These are phyloP conservation scores for Taphrorychus bicolor DNA, from an alignment of 2,888 invertebrate species.

Conservation along the genomic window DNA sequence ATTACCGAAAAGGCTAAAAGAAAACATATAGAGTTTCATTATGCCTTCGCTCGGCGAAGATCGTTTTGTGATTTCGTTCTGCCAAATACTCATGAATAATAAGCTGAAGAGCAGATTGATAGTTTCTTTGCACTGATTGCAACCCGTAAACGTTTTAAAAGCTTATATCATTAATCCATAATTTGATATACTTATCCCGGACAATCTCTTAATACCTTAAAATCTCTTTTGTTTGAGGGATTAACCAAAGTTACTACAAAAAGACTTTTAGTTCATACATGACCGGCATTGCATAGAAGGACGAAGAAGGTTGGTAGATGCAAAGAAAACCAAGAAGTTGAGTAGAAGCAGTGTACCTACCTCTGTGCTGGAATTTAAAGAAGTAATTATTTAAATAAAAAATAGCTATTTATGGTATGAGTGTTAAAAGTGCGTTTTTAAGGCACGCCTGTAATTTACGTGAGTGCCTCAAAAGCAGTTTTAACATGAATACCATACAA, in stretches of 20 bases:
- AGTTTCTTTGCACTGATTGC: neutral
- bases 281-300: no score
- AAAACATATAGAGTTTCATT: neutral
- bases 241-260: neutral
- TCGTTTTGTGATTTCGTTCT: neutral
- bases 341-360: no score
- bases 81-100: neutral
- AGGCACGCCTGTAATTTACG: no score
- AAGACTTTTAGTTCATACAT: neutral
- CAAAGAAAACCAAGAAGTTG: no score
- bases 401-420: no score
- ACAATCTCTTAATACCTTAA: neutral
- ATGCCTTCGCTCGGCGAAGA: neutral
- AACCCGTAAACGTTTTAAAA: neutral
- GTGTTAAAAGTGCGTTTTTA: no score
- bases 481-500: no score
- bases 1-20: neutral
- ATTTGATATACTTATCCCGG: neutral
- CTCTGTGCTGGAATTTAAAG: no score
- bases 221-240: neutral
- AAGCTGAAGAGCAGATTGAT: no score
- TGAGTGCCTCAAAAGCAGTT: no score
- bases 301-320: neutral
- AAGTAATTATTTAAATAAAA: no score
- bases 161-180: neutral